These are phyloP conservation scores for Drosophila putrida DNA, from an alignment of 2,888 invertebrate species.

Conservation along the genomic window DNA sequence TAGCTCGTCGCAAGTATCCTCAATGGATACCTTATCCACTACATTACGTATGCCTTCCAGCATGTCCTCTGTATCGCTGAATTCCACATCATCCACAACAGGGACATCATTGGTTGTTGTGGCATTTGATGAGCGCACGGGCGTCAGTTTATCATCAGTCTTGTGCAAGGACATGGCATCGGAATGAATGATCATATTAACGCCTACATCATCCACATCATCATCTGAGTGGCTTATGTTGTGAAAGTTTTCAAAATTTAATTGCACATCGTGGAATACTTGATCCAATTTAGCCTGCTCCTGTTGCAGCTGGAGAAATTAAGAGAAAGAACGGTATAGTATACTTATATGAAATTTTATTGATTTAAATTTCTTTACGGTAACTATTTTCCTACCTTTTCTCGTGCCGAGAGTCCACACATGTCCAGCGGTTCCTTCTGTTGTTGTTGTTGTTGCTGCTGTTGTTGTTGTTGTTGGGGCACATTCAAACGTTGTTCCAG, in stretches of 20 bases:
- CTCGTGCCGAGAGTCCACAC: slow-evolving; percentile 63
- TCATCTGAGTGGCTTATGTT: slow-evolving; percentile 63
- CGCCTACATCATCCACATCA: slow-evolving; percentile 58
- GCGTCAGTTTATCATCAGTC: slow-evolving; percentile 44
- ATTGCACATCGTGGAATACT: slow-evolving; percentile 82
- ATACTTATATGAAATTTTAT: too few relatives aligned
- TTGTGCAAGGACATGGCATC: slow-evolving; percentile 53
- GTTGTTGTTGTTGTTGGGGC: slow-evolving; percentile 46
- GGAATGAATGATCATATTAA: slow-evolving; percentile 69
- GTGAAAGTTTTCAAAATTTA: slow-evolving; percentile 82
- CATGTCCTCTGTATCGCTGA: slow-evolving; percentile 94
- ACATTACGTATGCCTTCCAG: slow-evolving; percentile 94
- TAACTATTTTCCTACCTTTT: slow-evolving; percentile 50
- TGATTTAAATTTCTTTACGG: too few relatives aligned
- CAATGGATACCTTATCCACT: slow-evolving; percentile 87
- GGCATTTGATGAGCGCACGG: slow-evolving; percentile 39
- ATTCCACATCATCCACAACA: slow-evolving; percentile 87
- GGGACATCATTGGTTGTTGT: slow-evolving; percentile 38
- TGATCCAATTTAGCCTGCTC: slow-evolving; percentile 76
- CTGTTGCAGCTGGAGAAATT: slow-evolving; percentile 51
- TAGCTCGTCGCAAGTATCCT: slow-evolving; percentile 84
- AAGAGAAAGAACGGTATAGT: neutral
- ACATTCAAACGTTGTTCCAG: slow-evolving; percentile 51
- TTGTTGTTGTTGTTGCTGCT: slow-evolving; percentile 46
- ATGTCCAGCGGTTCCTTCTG: slow-evolving; percentile 69